These are phyloP conservation scores for Rhinichthys klamathensis DNA, from an alignment of 2,113 vertebrate genomes.

Conservation along the genomic window DNA sequence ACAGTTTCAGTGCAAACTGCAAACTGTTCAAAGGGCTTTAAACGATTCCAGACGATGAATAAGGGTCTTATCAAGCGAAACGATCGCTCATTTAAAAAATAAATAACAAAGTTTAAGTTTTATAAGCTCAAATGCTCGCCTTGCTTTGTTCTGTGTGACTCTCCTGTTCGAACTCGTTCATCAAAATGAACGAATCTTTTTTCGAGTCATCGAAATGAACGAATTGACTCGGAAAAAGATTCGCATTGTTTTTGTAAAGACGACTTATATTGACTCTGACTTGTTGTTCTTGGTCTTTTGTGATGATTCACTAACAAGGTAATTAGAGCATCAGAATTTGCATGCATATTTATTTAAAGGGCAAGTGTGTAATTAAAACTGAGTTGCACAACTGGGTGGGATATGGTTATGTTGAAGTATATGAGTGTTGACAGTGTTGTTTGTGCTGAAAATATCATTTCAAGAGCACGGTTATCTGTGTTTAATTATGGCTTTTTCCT, in stretches of 20 bases:
- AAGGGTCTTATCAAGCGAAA: no score
- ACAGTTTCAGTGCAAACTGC: no score
- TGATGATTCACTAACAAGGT: background rate
- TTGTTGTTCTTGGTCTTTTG: background rate
- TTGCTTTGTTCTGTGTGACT: no score
- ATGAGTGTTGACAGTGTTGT: background rate
- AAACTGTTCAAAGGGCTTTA: no score
- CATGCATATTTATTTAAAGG: conserved; percentile 1
- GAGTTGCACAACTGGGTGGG: background rate
- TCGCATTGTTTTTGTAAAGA: conserved; percentile 46
- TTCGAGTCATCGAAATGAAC: no score
- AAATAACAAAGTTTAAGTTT: no score
- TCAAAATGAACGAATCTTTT: no score
- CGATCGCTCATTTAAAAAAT: no score
- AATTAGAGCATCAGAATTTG: background rate
- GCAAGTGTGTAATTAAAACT: background rate
- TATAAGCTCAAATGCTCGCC: no score
- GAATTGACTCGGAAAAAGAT: no score
- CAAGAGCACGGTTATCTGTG: background rate
- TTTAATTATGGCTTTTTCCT: background rate
- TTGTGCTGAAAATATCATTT: background rate
- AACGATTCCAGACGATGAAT: no score
- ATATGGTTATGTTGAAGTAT: background rate
- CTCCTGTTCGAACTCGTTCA: no score
- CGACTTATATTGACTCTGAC: background rate